Evolutionary conservation across 30 jellyfish, hydroid and myxozoan species (phyloP).

Genomic region (Rhopilema esculentum): DNA sequence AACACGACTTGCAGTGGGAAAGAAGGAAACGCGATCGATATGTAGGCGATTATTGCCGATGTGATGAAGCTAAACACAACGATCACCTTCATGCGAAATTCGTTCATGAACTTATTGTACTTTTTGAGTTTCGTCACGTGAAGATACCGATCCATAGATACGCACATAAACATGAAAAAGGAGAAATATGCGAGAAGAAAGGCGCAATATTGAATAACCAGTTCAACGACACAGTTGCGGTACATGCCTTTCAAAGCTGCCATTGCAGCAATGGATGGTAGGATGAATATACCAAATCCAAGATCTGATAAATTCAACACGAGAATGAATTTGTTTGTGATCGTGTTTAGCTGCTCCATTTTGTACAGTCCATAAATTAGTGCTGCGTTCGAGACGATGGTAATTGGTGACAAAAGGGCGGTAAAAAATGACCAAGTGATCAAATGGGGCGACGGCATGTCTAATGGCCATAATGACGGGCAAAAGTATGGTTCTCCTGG

Average conservation of each 20-base stretch:
- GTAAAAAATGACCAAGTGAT: neutral
- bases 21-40: too few relatives aligned
- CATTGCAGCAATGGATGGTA: conserved; percentile 13
- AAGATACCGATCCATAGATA: conserved; percentile 44
- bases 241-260: neutral
- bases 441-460: conserved; percentile 6
- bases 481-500: neutral
- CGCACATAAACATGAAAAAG: conserved; percentile 19
- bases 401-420: neutral
- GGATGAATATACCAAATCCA: conserved; percentile 28
- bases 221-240: conserved; percentile 26
- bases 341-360: conserved; percentile 53
- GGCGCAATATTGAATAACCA: conserved; percentile 2
- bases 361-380: conserved; percentile 49
- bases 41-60: conserved; percentile 7
- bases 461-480: conserved; percentile 23
- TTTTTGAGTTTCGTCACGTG: conserved; percentile 43
- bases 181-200: conserved; percentile 41
- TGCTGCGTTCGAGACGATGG: conserved; percentile 14
- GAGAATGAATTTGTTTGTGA: conserved; percentile 50
- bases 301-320: conserved; percentile 55
- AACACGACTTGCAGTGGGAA: too few relatives aligned
- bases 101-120: conserved; percentile 56
- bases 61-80: conserved; percentile 9
- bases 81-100: conserved; percentile 34